Evolutionary conservation across 2,113 vertebrate genomes (phyloP).

Genomic region (Capreolus pygargus): DNA sequence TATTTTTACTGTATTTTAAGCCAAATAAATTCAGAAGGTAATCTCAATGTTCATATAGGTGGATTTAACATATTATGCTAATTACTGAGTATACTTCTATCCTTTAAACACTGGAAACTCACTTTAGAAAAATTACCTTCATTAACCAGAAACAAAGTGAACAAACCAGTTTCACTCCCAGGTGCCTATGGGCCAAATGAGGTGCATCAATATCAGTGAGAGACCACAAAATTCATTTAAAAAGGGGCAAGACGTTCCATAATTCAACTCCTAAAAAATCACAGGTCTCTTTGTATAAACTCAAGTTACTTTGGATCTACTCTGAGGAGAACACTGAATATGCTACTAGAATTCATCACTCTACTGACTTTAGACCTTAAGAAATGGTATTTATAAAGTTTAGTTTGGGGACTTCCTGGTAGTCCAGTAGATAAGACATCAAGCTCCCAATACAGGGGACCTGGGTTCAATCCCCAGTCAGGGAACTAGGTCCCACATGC

Average conservation of each 20-base stretch:
- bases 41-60: neutral
- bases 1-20: neutral
- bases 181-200: neutral
- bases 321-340: neutral
- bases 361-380: neutral
- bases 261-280: conserved; percentile 14
- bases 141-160: conserved; percentile 15
- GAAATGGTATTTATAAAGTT: neutral
- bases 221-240: conserved; percentile 9
- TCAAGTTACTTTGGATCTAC: neutral
- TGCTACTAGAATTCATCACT: neutral
- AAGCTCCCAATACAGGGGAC: neutral
- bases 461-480: neutral
- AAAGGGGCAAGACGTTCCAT: neutral
- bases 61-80: neutral
- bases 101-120: neutral
- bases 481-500: neutral
- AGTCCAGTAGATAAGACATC: neutral
- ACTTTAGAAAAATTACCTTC: conserved; percentile 3
- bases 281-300: neutral
- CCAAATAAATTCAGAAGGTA: conserved; percentile 26
- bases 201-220: neutral
- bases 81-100: neutral
- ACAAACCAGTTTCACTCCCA: neutral
- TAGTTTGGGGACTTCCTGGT: neutral